These are phyloP conservation scores for Phrynocephalus guinanensis DNA, from an alignment of 2,797 vertebrate genomes.

Conservation along the genomic window DNA sequence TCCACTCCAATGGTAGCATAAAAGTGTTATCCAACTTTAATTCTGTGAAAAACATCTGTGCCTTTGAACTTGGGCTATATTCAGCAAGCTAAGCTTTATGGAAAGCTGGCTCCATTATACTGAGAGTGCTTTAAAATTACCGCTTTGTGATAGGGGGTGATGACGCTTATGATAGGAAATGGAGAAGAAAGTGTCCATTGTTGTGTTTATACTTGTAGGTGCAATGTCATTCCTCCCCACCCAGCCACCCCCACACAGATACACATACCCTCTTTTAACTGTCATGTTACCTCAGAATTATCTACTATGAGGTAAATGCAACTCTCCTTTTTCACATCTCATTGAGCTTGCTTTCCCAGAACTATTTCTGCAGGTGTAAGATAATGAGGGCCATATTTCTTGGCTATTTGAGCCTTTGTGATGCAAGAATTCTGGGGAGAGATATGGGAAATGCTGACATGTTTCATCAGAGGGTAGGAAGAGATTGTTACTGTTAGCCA, in stretches of 20 bases:
- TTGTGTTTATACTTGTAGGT: background rate
- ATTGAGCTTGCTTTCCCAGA: background rate
- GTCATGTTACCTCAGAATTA: background rate
- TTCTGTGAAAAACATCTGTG: too few species aligned
- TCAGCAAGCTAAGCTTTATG: background rate
- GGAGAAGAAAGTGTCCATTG: background rate
- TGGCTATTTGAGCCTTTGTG: constrained; percentile 40
- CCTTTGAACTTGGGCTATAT: too few species aligned
- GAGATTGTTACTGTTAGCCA: constrained; percentile 71
- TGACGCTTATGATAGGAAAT: too few species aligned
- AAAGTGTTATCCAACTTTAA: too few species aligned
- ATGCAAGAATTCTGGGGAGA: constrained; percentile 61
- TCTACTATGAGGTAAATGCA: background rate
- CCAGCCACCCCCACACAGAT: too few species aligned
- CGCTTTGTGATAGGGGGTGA: background rate
- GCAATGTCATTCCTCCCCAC: background rate
- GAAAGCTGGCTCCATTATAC: background rate
- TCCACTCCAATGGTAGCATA: too few species aligned
- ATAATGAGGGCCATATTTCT: constrained; percentile 37
- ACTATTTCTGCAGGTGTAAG: constrained; percentile 22
- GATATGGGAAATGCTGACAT: constrained; percentile 55
- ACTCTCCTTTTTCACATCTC: background rate
- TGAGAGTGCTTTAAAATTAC: background rate
- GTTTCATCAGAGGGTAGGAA: constrained; percentile 65
- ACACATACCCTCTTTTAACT: background rate